Evolutionary conservation across 2,888 invertebrate genomes (phyloP).

Genomic region (Noctua janthina): DNA sequence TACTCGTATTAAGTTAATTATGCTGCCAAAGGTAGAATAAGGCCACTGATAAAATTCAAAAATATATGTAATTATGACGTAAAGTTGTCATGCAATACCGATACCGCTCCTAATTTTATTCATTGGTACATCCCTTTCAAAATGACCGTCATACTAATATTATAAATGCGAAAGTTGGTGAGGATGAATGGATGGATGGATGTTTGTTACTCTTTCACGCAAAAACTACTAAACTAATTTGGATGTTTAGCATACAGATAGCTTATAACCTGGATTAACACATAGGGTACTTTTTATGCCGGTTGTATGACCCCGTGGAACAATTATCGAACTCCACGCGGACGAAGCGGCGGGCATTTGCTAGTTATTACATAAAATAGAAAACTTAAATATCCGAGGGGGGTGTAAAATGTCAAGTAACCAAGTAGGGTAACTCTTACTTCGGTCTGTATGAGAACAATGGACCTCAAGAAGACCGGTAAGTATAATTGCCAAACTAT

Average conservation of each 20-base stretch:
- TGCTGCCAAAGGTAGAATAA: not conserved
- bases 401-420: not conserved
- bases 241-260: too few relatives aligned
- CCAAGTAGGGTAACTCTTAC: not conserved
- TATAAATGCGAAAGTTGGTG: too few relatives aligned
- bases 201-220: too few relatives aligned
- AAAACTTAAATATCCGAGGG: not conserved
- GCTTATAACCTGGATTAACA: too few relatives aligned
- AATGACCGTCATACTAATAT: not conserved
- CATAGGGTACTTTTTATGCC: too few relatives aligned
- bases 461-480: not conserved
- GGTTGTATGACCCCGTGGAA: too few relatives aligned
- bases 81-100: not conserved
- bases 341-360: too few relatives aligned
- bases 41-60: constrained; percentile 1
- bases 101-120: not conserved
- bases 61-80: not conserved
- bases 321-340: too few relatives aligned
- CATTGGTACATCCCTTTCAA: not conserved
- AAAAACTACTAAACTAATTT: too few relatives aligned
- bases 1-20: not conserved
- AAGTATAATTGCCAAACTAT: not conserved
- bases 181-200: too few relatives aligned
- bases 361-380: not conserved
- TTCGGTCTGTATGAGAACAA: not conserved